These are phyloP conservation scores for Cotesia glomerata DNA, from an alignment of 1,140 invertebrate species.

Conservation along the genomic window DNA sequence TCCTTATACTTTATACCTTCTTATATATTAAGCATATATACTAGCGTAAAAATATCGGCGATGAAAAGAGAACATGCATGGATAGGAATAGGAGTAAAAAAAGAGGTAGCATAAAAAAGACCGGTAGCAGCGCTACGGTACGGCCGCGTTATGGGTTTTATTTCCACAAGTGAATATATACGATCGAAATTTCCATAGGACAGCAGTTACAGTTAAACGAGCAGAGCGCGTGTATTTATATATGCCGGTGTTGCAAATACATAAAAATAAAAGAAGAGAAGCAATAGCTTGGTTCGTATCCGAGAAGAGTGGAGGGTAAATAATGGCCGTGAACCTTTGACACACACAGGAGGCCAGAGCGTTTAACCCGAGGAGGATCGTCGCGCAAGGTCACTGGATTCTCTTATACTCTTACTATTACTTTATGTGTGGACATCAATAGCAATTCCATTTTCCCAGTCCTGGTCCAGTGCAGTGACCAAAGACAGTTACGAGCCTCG, in stretches of 20 bases:
- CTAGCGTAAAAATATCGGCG: no score
- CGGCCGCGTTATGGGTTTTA: conserved; percentile 12
- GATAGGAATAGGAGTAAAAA: background rate
- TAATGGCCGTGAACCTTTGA: conserved; percentile 50
- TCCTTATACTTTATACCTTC: no score
- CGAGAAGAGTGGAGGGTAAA: conserved; percentile 17
- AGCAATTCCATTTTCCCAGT: background rate
- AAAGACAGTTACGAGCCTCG: conserved; percentile 25
- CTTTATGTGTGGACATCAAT: conserved; percentile 3
- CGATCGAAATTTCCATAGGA: conserved; percentile 47
- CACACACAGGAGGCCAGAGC: conserved; percentile 43
- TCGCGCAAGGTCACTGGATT: conserved; percentile 18
- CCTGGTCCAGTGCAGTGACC: conserved; percentile 3
- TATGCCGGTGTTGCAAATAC: conserved; percentile 15
- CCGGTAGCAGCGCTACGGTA: conserved; percentile 15
- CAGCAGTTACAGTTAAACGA: conserved; percentile 46
- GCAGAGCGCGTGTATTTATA: conserved; percentile 22
- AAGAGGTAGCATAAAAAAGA: conserved; percentile 21
- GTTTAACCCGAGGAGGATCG: conserved; percentile 43
- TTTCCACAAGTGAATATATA: conserved; percentile 31
- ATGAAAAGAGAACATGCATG: no score
- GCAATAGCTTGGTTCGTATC: conserved; percentile 10
- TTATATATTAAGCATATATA: no score
- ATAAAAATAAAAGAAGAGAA: conserved; percentile 10
- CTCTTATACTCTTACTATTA: background rate